A percentile compares a stretch with the other conserved stretches of the same genome.
These are phyloP conservation scores for Coptotermes formosanus DNA, from an alignment of 1,140 invertebrate species.

Conservation along the genomic window DNA sequence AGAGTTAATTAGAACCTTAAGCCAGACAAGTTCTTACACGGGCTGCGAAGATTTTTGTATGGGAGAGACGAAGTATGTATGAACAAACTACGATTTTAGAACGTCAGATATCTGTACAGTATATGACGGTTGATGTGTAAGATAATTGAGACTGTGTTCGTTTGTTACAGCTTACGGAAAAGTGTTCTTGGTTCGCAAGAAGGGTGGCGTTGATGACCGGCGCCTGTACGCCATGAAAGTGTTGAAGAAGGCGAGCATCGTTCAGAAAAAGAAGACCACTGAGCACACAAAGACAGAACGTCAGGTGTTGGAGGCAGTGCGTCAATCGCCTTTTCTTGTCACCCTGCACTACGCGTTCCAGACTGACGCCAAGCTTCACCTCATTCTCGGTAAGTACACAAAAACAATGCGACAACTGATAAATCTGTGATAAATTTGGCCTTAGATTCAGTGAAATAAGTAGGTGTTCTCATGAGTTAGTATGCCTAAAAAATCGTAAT, in stretches of 20 bases:
- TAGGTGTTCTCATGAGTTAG: too few species aligned
- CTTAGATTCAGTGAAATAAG: too few species aligned
- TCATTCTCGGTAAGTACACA: conserved; percentile 78
- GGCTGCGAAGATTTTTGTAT: too few species aligned
- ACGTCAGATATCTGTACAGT: not conserved
- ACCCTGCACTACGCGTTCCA: conserved; percentile 94
- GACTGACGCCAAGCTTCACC: conserved; percentile 85
- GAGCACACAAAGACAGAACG: conserved; percentile 92
- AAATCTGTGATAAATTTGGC: too few species aligned
- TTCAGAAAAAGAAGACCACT: conserved; percentile 89
- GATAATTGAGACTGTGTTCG: not conserved
- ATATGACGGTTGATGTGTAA: not conserved
- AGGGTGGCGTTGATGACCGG: conserved; percentile 72
- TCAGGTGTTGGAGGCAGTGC: conserved; percentile 82
- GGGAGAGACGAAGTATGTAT: too few species aligned
- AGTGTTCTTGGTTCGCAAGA: conserved; percentile 88
- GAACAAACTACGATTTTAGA: not conserved
- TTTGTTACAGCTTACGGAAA: conserved; percentile 86
- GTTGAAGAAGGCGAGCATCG: conserved; percentile 84
- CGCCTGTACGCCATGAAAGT: conserved; percentile 94
- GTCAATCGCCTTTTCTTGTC: conserved; percentile 87
- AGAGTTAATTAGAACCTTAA: too few species aligned
- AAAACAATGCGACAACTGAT: too few species aligned
- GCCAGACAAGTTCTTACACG: too few species aligned
- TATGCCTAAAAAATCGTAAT: too few species aligned